Conservation (phyloP, 2,797 vertebrate genomes). For the Sebastes kiyomatsui region DNA sequence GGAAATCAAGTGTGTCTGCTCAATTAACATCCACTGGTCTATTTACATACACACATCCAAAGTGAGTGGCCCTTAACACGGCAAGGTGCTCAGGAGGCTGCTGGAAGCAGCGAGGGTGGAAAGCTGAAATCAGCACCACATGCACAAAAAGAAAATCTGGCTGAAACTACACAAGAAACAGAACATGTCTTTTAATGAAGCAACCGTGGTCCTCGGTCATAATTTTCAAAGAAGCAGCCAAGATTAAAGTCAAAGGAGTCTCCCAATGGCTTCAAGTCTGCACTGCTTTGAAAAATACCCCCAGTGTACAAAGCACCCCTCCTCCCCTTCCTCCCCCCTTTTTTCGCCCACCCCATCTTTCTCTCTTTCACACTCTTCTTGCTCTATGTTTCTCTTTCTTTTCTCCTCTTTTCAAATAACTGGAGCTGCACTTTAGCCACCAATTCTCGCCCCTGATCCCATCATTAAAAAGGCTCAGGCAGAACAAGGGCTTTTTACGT, state of each 20-base stretch:
- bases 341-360: slow-evolving; percentile 72
- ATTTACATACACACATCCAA: slow-evolving; percentile 61
- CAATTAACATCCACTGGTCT: slow-evolving; percentile 43
- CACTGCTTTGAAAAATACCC: slow-evolving; percentile 88
- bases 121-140: slow-evolving; percentile 80
- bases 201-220: slow-evolving; percentile 87
- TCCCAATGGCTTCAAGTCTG: slow-evolving; percentile 89
- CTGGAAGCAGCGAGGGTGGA: slow-evolving; percentile 59
- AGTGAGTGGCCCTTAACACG: slow-evolving; percentile 65
- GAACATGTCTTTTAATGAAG: slow-evolving; percentile 90
- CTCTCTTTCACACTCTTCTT: slow-evolving; percentile 64
- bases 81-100: slow-evolving; percentile 69
- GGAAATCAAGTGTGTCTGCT: slow-evolving; percentile 35
- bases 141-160: slow-evolving; percentile 83
- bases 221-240: slow-evolving; percentile 87
- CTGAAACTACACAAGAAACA: slow-evolving; percentile 87
- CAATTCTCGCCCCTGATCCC: slow-evolving; percentile 84
- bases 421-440: slow-evolving; percentile 86
- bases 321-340: neutral
- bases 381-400: slow-evolving; percentile 74
- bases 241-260: slow-evolving; percentile 91
- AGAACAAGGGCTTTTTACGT: slow-evolving; percentile 74
- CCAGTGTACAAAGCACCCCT: slow-evolving; percentile 83
- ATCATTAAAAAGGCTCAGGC: slow-evolving; percentile 85
- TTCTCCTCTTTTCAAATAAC: slow-evolving; percentile 78